A percentile compares a stretch with the other conserved stretches of the same genome.
phyloP scores from a whole-genome alignment of 2,113 vertebrate genomes.

The Plectropomus leopardus region DNA sequence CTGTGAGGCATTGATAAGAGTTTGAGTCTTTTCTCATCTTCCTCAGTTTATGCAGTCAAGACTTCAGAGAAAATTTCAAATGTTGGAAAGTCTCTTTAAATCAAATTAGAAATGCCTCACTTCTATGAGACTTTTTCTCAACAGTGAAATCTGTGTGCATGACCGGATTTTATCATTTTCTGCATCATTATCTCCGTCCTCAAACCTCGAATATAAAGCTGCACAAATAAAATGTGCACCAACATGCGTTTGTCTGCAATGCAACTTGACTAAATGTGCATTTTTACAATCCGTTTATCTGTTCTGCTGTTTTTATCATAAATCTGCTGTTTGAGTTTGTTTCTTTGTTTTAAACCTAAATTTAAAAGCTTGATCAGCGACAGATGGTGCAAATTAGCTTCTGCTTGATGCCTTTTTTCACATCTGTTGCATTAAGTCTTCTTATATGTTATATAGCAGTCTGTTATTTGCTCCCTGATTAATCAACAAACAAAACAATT shows the following conservation, averaged over 20 bases:
- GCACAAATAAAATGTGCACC: too few species aligned
- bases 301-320: not conserved
- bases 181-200: not conserved
- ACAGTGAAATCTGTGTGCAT: not conserved
- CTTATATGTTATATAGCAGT: too few species aligned
- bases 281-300: too few species aligned
- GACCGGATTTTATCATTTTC: not conserved
- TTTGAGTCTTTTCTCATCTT: not conserved
- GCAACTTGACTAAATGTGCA: too few species aligned
- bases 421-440: not conserved
- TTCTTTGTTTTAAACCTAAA: not conserved
- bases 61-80: not conserved
- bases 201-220: too few species aligned
- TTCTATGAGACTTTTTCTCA: not conserved
- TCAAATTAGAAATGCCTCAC: not conserved
- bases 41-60: not conserved
- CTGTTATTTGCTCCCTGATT: not conserved
- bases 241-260: too few species aligned
- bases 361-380: not conserved
- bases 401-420: not conserved
- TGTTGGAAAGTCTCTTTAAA: not conserved
- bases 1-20: constrained; percentile 2
- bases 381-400: not conserved
- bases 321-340: not conserved
- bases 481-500: not conserved